phyloP scores from a whole-genome alignment of 2,888 invertebrate genomes.

The Zygogramma bicolorata region DNA sequence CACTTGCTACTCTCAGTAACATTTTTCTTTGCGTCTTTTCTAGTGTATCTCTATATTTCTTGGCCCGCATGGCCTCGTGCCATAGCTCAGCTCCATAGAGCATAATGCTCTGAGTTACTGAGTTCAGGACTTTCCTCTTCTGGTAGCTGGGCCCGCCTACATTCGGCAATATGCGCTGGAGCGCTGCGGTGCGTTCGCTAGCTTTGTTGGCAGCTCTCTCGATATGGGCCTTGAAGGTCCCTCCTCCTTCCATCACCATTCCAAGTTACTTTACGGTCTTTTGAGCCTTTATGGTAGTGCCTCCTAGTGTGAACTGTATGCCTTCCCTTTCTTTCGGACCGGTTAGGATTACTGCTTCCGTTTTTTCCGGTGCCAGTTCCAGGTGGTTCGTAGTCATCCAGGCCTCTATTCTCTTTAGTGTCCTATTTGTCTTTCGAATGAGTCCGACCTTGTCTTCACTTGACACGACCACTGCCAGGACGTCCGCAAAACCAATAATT shows the following conservation, averaged over 20 bases:
- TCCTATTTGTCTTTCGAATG: neutral
- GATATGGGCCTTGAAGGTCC: neutral
- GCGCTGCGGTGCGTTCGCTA: neutral
- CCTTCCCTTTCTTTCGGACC: neutral
- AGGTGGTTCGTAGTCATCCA: neutral
- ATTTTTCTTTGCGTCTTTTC: constrained; percentile 18
- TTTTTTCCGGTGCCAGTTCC: constrained; percentile 1
- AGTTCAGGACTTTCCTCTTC: neutral
- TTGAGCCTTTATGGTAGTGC: neutral
- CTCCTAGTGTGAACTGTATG: neutral
- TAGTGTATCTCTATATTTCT: neutral
- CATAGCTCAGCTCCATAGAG: constrained; percentile 33
- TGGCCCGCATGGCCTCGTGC: neutral
- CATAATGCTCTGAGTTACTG: neutral
- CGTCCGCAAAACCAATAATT: neutral
- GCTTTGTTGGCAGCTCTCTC: neutral
- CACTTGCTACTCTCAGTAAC: neutral
- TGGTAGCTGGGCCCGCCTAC: constrained; percentile 13
- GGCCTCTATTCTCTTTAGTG: neutral
- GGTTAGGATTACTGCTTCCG: neutral
- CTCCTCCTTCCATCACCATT: neutral
- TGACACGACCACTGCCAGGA: neutral
- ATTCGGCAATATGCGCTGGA: constrained; percentile 20
- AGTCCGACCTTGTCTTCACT: neutral
- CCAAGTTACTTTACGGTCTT: neutral